Base-by-base conservation (phyloP, 2,888 invertebrate genomes). In the Ommatoiulus sabulosus region DNA sequence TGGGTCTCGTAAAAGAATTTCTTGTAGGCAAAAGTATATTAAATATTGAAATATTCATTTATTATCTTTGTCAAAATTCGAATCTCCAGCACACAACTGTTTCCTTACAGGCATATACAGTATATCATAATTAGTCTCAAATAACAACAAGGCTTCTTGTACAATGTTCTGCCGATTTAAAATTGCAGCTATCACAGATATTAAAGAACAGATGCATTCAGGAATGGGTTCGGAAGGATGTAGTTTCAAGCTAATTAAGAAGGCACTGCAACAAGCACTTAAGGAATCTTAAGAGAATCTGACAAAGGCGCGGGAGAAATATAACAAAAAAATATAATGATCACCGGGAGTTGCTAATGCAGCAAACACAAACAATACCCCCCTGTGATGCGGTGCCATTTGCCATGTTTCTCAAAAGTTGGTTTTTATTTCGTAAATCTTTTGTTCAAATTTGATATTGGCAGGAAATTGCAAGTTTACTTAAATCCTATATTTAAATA, bases 51-150 rank as follows among this genome's bases (percentile, higher is more conserved):
- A 57, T 57, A 57, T 57, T n/a, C 57, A 17, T 57, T 57, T 57
- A 57, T 57, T 57, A 57, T 57, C 57, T 57, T 57, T 57, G 57
- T 57, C 57, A 57, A 57, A 57, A 57, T 57, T 57, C 17, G 57
- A 57, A 57, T 57, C 10, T 57, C 57, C 57, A 57, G 57, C 57
- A 2, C 57, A 57, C 57, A 57, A 52, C 12, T 12, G n/a, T 57
- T n/a, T 57, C 57, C 17, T 57, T 15, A n/a, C 57, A 57, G 57
- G n/a, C 57, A 57, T 10, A 57, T 46, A 57, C 15, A 57, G n/a
- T n/a, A n/a, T n/a, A n/a, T n/a, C n/a, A 2, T 57, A 6, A 57
- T 57, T 6, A 57, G 17, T 57, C 12, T 57, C 57, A 57, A 10
- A 10, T 52, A 57, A 17, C n/a, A n/a, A n/a, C 57, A 57, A 57